phyloP scores from a whole-genome alignment of 2,797 vertebrate species.

The Euphonia xanthogaster region DNA sequence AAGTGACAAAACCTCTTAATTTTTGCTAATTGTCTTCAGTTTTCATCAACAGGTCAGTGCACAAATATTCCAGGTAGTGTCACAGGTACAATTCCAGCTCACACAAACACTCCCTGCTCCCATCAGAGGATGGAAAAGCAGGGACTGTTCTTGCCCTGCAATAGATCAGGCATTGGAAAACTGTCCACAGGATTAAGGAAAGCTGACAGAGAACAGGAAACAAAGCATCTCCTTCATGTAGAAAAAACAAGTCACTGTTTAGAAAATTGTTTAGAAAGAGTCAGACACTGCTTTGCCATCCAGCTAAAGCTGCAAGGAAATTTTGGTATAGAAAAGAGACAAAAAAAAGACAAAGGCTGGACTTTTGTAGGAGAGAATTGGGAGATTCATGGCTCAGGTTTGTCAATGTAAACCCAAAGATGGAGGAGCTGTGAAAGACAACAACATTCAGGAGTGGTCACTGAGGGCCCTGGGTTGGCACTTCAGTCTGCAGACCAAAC shows the following conservation, averaged over 20 bases:
- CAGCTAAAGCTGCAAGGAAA: background rate
- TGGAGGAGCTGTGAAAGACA: slow-evolving; percentile 11
- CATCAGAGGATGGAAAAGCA: background rate
- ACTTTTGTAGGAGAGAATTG: background rate
- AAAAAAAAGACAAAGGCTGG: background rate
- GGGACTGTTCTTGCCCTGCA: background rate
- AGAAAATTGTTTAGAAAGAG: slow-evolving; percentile 36
- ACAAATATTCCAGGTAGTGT: background rate
- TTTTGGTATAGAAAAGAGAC: slow-evolving; percentile 16
- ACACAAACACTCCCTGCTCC: background rate
- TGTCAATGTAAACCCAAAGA: slow-evolving; percentile 35
- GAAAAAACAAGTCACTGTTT: slow-evolving; percentile 3
- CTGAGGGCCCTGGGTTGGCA: slow-evolving; percentile 68
- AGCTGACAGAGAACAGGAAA: background rate
- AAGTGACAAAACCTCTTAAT: background rate
- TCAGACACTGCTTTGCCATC: slow-evolving; percentile 20
- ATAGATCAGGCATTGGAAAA: background rate
- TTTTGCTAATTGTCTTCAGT: background rate
- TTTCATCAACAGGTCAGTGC: background rate
- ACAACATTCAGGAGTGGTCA: slow-evolving; percentile 36
- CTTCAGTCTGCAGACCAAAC: slow-evolving; percentile 66
- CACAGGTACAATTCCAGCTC: background rate
- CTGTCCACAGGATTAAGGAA: background rate
- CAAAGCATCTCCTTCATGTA: background rate
- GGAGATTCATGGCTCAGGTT: slow-evolving; percentile 52